phyloP scores from a whole-genome alignment of 2,113 vertebrate genomes.

The Dolichotis patagonum region DNA sequence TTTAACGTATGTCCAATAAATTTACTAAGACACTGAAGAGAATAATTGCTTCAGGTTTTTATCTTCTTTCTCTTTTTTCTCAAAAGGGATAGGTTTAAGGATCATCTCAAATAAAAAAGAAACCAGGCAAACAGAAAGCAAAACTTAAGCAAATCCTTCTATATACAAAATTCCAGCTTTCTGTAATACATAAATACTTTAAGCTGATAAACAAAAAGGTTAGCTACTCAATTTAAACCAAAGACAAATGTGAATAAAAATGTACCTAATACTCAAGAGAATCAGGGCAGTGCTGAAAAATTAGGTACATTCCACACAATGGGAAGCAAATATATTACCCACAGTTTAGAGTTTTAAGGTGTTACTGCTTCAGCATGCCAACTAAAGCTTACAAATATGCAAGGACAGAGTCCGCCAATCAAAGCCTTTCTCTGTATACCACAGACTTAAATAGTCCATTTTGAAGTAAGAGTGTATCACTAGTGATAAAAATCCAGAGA shows the following conservation, averaged over 20 bases:
- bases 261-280: constrained; percentile 69
- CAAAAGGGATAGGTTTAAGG: background rate
- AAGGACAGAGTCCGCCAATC: constrained; percentile 63
- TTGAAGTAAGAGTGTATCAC: constrained; percentile 60
- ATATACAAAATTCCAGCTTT: constrained; percentile 63
- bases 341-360: constrained; percentile 72
- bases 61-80: background rate
- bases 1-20: background rate
- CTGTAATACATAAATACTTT: constrained; percentile 73
- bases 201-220: constrained; percentile 74
- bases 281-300: constrained; percentile 64
- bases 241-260: constrained; percentile 72
- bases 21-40: background rate
- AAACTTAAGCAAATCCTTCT: constrained; percentile 64
- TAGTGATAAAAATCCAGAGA: constrained; percentile 28
- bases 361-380: constrained; percentile 68
- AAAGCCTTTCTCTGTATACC: constrained; percentile 60
- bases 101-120: constrained; percentile 5
- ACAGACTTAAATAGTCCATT: constrained; percentile 64
- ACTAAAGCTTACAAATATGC: constrained; percentile 59
- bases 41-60: background rate
- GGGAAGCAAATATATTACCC: constrained; percentile 69
- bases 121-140: background rate
- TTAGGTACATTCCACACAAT: constrained; percentile 70
- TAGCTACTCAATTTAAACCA: constrained; percentile 75